Evolutionary conservation across 2,797 vertebrate genomes (phyloP), one percentile per base, ranked within the genome.

Genomic region (Tokudaia muenninki): DNA sequence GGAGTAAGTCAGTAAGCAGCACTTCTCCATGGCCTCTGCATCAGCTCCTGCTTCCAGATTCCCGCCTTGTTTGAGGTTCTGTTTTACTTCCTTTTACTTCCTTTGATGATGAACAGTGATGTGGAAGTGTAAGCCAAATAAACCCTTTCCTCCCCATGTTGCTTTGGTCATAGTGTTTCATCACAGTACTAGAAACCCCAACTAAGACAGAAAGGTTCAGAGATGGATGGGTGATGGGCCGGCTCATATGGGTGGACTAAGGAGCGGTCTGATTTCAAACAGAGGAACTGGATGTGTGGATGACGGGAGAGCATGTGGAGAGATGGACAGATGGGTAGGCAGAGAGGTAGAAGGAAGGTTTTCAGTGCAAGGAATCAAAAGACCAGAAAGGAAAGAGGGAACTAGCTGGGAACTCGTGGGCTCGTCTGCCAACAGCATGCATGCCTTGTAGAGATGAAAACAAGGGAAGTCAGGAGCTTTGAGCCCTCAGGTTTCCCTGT

Each of bases 361-460:
- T 47, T 13, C 47, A 78, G 59, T 50, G 22, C 22, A 41, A 74
- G 55, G 41, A 79, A 91, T 67, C 80, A 10, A 92, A 75, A 44
- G 2, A 37, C 59, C 22, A 12, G 26, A 1, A 65, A 80, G 55
- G 52, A 77, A 86, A 80, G 75, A 26, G 41, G 13, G 29, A 24
- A 31, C 8, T 10, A 16, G 17, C 21, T 0, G 22, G 34, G 24
- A 37, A 31, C 22, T 2, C 0, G 50, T 26, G n/a, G n/a, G 22
- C 11, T 31, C 6, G 47, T 31, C 9, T 34, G 16, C 14, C 31
- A 50, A 7, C 6, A 17, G 67, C 31, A 0, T 41, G 59, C 34
- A 16, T 13, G 47, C 61, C 79, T 81, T 34, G 0, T 29, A 70
- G 41, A 47, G 47, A 26, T 1, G 6, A 31, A 63, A 37, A 24